Percentiles rank a stretch among this genome's conserved stretches.
Evolutionary conservation across 2,888 invertebrate species (phyloP).

Genomic region (Acronicta aceris): DNA sequence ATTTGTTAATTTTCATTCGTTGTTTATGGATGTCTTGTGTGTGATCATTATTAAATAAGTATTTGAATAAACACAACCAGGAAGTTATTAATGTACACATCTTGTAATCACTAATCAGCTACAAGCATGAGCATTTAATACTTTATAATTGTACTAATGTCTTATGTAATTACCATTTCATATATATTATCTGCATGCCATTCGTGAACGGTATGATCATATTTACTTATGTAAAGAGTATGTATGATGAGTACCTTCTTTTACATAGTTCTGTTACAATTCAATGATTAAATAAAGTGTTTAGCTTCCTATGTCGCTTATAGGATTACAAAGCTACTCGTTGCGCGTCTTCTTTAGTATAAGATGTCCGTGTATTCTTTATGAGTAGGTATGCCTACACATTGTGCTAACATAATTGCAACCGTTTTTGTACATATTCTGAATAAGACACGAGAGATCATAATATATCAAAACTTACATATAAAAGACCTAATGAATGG

Average conservation of each 20-base stretch:
- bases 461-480: slow-evolving; percentile 28
- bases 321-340: slow-evolving; percentile 21
- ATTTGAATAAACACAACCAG: slow-evolving; percentile 21
- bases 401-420: slow-evolving; percentile 9
- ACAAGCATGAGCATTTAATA: slow-evolving; percentile 27
- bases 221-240: slow-evolving; percentile 17
- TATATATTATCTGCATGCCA: slow-evolving; percentile 20
- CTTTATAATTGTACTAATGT: slow-evolving; percentile 35
- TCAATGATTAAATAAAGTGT: slow-evolving; percentile 19
- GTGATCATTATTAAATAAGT: no score
- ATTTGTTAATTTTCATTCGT: neutral
- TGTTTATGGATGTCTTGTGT: no score
- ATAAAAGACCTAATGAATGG: slow-evolving; percentile 8
- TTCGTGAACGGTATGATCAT: slow-evolving; percentile 14
- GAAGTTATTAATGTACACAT: slow-evolving; percentile 32
- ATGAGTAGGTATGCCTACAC: slow-evolving; percentile 29
- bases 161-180: slow-evolving; percentile 40
- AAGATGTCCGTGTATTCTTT: slow-evolving; percentile 16
- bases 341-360: slow-evolving; percentile 23
- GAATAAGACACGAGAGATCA: slow-evolving; percentile 35
- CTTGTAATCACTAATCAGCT: slow-evolving; percentile 35
- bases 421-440: slow-evolving; percentile 28
- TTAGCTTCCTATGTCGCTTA: slow-evolving; percentile 17
- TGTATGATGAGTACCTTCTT: slow-evolving; percentile 28
- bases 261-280: slow-evolving; percentile 27